phyloP scores from a whole-genome alignment of 1,140 invertebrate species.

The Formica exsecta region DNA sequence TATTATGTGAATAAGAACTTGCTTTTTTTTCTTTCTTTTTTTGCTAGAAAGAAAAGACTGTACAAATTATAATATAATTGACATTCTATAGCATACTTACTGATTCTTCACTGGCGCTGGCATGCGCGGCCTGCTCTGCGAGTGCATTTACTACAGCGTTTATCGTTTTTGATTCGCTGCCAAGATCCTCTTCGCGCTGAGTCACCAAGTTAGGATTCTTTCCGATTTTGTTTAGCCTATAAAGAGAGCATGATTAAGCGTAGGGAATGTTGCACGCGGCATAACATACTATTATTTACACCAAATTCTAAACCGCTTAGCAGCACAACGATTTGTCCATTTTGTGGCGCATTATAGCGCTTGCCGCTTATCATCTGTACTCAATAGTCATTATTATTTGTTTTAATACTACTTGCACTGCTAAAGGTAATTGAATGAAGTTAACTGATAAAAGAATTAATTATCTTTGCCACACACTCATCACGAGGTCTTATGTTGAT shows the following conservation, averaged over 20 bases:
- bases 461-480: slow-evolving; percentile 58
- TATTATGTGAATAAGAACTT: background rate
- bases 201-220: slow-evolving; percentile 99
- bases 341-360: slow-evolving; percentile 47
- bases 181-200: slow-evolving; percentile 95
- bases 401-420: slow-evolving; percentile 73
- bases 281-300: slow-evolving; percentile 85
- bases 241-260: slow-evolving; percentile 85
- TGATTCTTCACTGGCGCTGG: slow-evolving; percentile 92
- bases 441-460: slow-evolving; percentile 57
- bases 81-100: slow-evolving; percentile 81
- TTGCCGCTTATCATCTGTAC: slow-evolving; percentile 57
- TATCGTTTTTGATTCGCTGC: slow-evolving; percentile 95
- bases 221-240: slow-evolving; percentile 98
- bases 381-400: slow-evolving; percentile 67
- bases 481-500: background rate
- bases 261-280: slow-evolving; percentile 85
- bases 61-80: background rate
- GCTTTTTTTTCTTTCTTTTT: background rate
- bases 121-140: slow-evolving; percentile 94
- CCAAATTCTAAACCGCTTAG: slow-evolving; percentile 82
- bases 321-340: slow-evolving; percentile 71
- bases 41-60: background rate
- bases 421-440: slow-evolving; percentile 66
- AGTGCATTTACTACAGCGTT: slow-evolving; percentile 96